Percentiles rank a stretch among this genome's conserved stretches.
These are phyloP conservation scores for Hypothenemus hampei DNA, from an alignment of 1,140 invertebrate genomes.

Conservation along the genomic window DNA sequence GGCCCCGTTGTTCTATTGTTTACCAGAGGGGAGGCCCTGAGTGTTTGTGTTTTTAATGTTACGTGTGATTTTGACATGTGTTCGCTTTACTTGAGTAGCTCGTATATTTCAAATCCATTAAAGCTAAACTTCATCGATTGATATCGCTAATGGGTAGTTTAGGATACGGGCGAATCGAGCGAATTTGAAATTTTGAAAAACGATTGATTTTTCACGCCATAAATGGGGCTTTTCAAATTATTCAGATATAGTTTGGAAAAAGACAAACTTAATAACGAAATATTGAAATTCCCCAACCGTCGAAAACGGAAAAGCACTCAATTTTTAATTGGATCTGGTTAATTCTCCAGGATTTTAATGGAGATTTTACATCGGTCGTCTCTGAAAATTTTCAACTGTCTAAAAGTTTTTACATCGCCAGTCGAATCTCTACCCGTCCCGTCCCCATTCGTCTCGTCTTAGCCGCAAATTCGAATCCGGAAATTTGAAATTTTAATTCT, in stretches of 20 bases:
- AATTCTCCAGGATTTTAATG: constrained; percentile 47
- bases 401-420: constrained; percentile 20
- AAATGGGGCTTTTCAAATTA: constrained; percentile 2
- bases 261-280: constrained; percentile 21
- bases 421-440: constrained; percentile 4
- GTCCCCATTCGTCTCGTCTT: too few species aligned
- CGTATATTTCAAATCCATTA: neutral
- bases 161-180: too few species aligned
- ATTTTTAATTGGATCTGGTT: constrained; percentile 48
- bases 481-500: constrained; percentile 22
- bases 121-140: too few species aligned
- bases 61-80: constrained; percentile 42
- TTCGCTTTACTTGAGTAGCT: constrained; percentile 4
- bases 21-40: constrained; percentile 20
- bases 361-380: constrained; percentile 45
- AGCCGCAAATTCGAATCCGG: constrained; percentile 14
- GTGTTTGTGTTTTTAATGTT: constrained; percentile 42
- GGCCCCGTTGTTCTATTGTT: constrained; percentile 18
- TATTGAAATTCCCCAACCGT: constrained; percentile 20
- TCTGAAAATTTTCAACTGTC: constrained; percentile 31
- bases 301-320: constrained; percentile 47
- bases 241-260: constrained; percentile 15
- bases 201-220: too few species aligned
- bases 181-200: too few species aligned
- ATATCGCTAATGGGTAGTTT: too few species aligned